A percentile compares a stretch with the other conserved stretches of the same genome.
Evolutionary conservation across 2,113 vertebrate species (phyloP).

Genomic region (Gymnarchus niloticus): DNA sequence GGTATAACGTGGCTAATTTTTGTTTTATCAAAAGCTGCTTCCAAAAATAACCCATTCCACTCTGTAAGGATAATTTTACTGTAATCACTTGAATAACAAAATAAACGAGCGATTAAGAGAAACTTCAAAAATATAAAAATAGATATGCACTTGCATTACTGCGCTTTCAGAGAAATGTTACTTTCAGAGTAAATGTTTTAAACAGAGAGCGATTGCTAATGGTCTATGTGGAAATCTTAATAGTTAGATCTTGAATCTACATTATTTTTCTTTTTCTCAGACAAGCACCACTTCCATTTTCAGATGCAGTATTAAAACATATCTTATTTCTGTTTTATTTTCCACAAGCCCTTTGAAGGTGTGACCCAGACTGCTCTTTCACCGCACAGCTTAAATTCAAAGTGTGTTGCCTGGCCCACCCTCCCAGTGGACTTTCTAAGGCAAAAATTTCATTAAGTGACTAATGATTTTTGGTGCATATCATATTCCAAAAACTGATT

Average conservation of each 20-base stretch:
- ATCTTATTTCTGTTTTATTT: background rate
- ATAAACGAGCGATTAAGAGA: background rate
- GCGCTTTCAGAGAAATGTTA: slow-evolving; percentile 1
- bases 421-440: background rate
- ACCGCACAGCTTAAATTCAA: background rate
- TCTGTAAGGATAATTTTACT: slow-evolving; percentile 1
- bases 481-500: background rate
- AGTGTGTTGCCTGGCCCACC: background rate
- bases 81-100: background rate
- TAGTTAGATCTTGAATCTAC: background rate
- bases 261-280: background rate
- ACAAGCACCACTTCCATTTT: background rate
- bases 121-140: background rate
- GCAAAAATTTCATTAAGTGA: background rate
- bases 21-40: background rate
- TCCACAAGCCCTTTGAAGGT: background rate
- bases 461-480: background rate
- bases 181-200: background rate
- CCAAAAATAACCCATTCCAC: background rate
- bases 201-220: background rate
- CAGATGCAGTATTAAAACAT: background rate
- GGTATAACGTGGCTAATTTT: background rate
- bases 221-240: background rate
- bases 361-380: background rate
- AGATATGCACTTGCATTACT: background rate